Percentiles rank a stretch among this genome's conserved stretches.
Conservation (phyloP, 64 coral and sea anemone species). For the Stichodactyla helianthus region DNA sequence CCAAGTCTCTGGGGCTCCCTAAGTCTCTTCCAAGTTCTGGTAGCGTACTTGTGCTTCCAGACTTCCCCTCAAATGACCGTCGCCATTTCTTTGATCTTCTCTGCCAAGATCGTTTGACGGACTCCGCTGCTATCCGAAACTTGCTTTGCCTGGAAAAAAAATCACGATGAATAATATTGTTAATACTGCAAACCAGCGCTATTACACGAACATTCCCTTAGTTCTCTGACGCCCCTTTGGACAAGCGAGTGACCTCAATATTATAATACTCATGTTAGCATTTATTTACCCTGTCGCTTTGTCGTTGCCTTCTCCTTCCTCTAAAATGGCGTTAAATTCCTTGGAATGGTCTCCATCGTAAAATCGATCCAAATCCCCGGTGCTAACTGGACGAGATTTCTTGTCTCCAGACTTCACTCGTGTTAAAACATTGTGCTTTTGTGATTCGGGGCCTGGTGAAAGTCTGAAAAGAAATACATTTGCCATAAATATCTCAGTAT, state of each 20-base stretch:
- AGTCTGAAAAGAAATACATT: not conserved
- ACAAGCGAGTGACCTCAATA: too few relatives aligned
- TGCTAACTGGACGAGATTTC: slow-evolving; percentile 25
- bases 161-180: not conserved
- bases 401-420: slow-evolving; percentile 21
- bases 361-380: slow-evolving; percentile 20
- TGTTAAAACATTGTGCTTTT: slow-evolving; percentile 2
- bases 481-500: not conserved
- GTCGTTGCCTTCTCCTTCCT: slow-evolving; percentile 31
- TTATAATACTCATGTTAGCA: not conserved
- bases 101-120: slow-evolving; percentile 64
- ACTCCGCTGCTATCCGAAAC: slow-evolving; percentile 46
- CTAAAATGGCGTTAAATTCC: slow-evolving; percentile 38
- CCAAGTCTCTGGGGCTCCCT: slow-evolving; percentile 11
- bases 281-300: slow-evolving; percentile 36
- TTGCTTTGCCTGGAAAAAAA: slow-evolving; percentile 37
- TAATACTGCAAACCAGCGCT: not conserved
- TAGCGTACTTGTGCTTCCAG: slow-evolving; percentile 23
- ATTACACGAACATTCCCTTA: not conserved
- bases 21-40: slow-evolving; percentile 12
- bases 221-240: too few relatives aligned
- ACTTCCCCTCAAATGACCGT: slow-evolving; percentile 50
- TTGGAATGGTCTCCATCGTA: slow-evolving; percentile 28
- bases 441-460: slow-evolving; percentile 8
- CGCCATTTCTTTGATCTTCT: slow-evolving; percentile 79